Conservation (phyloP, 2,113 vertebrate genomes). For the Dasyornis broadbenti region DNA sequence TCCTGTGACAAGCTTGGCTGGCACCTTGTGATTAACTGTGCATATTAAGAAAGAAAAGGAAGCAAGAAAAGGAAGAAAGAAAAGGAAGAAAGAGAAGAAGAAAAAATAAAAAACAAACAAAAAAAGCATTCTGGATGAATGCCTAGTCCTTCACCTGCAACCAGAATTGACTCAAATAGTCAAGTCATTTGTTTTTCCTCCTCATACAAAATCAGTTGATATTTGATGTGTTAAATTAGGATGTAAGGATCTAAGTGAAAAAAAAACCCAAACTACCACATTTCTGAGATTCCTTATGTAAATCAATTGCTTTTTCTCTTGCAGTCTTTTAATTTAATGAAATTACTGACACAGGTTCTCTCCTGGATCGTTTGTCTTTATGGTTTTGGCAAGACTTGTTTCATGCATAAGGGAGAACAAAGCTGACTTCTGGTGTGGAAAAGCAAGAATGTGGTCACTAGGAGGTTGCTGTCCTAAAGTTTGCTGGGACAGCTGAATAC, state of each 20-base stretch:
- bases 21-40: background rate
- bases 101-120: too few relatives aligned
- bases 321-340: background rate
- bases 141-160: background rate
- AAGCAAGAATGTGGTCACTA: background rate
- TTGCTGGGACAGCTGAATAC: background rate
- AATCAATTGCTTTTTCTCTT: background rate
- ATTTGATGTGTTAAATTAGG: background rate
- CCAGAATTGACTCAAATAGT: background rate
- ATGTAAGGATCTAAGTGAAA: background rate
- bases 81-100: too few relatives aligned
- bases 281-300: background rate
- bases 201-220: background rate
- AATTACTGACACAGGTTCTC: background rate
- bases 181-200: background rate
- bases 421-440: background rate
- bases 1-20: background rate
- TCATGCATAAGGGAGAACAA: background rate
- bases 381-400: background rate
- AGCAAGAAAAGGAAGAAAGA: accelerated
- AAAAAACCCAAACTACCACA: background rate
- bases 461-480: background rate
- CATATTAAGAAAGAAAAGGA: background rate
- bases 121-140: background rate
- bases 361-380: background rate